Percentiles rank a stretch among this genome's conserved stretches.
Evolutionary conservation across 1,140 invertebrate genomes (phyloP).

Genomic region (Drosophila prosaltans): DNA sequence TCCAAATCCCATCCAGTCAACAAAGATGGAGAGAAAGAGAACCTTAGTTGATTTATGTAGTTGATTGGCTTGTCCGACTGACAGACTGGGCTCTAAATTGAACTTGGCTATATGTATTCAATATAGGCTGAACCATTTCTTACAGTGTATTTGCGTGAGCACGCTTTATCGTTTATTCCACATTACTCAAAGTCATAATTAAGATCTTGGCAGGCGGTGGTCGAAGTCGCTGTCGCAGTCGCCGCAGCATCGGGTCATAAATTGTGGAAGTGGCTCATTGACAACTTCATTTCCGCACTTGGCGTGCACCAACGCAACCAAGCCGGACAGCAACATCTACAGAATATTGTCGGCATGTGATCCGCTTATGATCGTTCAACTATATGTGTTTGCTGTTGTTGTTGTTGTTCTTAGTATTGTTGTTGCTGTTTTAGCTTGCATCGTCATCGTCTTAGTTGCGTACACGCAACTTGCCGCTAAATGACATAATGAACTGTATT

Average conservation of each 20-base stretch:
- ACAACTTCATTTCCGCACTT: conserved; percentile 81
- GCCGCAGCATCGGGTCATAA: conserved; percentile 71
- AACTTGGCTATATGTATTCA: conserved; percentile 10
- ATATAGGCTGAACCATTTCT: conserved; percentile 1
- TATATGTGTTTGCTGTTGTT: conserved; percentile 1
- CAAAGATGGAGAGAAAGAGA: not conserved
- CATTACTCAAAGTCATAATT: conserved; percentile 80
- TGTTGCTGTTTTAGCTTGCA: conserved; percentile 10
- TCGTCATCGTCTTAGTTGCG: conserved; percentile 50
- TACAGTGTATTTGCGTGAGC: conserved; percentile 76
- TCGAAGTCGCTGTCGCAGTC: conserved; percentile 11
- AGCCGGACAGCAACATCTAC: conserved; percentile 8
- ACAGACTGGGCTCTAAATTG: conserved; percentile 37
- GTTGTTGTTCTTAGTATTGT: conserved; percentile 5
- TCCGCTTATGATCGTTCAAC: conserved; percentile 52
- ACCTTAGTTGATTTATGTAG: conserved; percentile 64
- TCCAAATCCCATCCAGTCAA: conserved; percentile 23
- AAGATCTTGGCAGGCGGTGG: conserved; percentile 75
- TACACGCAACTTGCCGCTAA: conserved; percentile 76
- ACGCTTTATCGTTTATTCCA: conserved; percentile 80
- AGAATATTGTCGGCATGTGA: conserved; percentile 49
- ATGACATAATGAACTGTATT: conserved; percentile 82
- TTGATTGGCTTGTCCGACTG: conserved; percentile 58
- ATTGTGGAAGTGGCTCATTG: conserved; percentile 81
- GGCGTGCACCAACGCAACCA: conserved; percentile 44